Evolutionary conservation across 2,888 invertebrate species (phyloP), one percentile per base, ranked within the genome.

Genomic region (Crepidodera aurea): DNA sequence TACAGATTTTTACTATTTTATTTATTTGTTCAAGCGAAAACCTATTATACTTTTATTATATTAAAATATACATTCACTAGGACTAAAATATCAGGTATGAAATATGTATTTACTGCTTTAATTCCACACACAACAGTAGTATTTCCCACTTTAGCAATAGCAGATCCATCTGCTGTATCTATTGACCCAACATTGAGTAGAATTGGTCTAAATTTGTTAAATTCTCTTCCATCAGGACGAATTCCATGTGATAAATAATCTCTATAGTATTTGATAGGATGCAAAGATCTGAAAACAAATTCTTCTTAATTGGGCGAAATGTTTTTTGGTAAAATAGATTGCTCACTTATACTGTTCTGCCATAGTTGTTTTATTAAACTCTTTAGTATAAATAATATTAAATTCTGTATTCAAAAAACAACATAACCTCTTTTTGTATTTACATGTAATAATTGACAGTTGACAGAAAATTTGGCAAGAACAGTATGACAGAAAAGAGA

Each of bases 101-200:
- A 22, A 22, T 22, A 22, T 10, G 2, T 29, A 22, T 82, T 84
- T 84, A 93, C 93, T 71, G 92, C 89, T 84, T 93, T 92, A 58
- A 94, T 89, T 4, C 94, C 94, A 82, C 94, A 94, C 48, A 93
- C 84, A 34, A 93, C 89, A 44, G 90, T 88, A 1, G 94, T 93
- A 73, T 91, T 90, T 15, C 95, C 95, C 72, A 93, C 85, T 84
- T 91, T 91, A 0, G 89, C 88, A 39, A 91, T 84, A 1, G 91
- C 87, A 1, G 92, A 92, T 44, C 91, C 88, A 77, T 92, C 91
- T 0, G 92, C 88, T 42, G 87, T 86, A 25, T 81, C 80, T 54
- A 89, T 84, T 0, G 88, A 85, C 51, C 85, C 85, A 15, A 87
- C 82, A 75, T 89, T 89, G 5, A 90, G 79, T 19, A 86, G 83